Conservation (phyloP, 2,113 vertebrate genomes). For the Semicossyphus pulcher region DNA sequence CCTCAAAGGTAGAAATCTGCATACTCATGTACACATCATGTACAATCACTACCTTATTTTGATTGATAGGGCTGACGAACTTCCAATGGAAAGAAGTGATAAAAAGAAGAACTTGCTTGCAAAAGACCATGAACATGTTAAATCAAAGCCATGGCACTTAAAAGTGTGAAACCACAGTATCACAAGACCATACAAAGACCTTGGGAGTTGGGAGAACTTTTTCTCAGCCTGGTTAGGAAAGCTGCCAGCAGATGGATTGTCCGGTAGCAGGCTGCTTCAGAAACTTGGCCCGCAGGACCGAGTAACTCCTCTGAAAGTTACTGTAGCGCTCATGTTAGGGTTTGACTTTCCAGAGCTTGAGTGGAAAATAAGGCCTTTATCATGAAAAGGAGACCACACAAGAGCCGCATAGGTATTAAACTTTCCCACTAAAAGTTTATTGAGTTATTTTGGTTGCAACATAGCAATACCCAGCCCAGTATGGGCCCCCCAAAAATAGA, state of each 20-base stretch:
- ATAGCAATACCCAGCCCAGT: constrained; percentile 74
- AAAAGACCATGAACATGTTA: not conserved
- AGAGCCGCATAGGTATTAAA: constrained; percentile 81
- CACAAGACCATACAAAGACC: not conserved
- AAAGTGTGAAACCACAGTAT: not conserved
- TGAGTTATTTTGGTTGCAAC: constrained; percentile 84
- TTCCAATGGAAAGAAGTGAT: not conserved
- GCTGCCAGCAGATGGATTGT: constrained; percentile 31
- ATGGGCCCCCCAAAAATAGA: constrained; percentile 82
- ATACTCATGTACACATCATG: not conserved
- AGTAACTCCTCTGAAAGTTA: constrained; percentile 60
- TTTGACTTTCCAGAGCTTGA: constrained; percentile 79
- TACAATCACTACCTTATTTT: too few species aligned
- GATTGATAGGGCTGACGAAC: not conserved
- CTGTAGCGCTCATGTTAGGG: constrained; percentile 49
- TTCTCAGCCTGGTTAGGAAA: constrained; percentile 7
- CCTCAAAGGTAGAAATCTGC: not conserved
- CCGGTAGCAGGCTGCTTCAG: constrained; percentile 24
- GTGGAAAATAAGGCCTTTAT: constrained; percentile 84
- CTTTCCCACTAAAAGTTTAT: constrained; percentile 86
- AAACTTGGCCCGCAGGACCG: constrained; percentile 40
- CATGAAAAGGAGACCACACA: constrained; percentile 85
- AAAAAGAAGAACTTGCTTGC: not conserved
- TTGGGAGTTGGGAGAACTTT: not conserved
- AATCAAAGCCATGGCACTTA: not conserved